Evolutionary conservation across 2,888 invertebrate genomes (phyloP).

Genomic region (Catocala fraxini): DNA sequence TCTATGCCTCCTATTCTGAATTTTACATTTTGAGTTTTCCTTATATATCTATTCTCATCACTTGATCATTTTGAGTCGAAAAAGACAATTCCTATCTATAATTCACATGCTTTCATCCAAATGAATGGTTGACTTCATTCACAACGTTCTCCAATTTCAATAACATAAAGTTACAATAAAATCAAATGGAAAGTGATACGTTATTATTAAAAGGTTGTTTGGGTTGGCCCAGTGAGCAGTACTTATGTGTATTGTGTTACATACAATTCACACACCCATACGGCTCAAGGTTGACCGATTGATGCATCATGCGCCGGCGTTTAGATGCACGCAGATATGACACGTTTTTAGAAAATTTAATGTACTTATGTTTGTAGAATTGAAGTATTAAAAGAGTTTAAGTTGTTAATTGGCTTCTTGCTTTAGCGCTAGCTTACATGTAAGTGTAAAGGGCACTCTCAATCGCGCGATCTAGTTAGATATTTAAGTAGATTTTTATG

Average conservation of each 20-base stretch:
- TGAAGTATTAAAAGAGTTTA: no score
- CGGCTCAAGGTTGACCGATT: slow-evolving; percentile 57
- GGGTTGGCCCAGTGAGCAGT: slow-evolving; percentile 22
- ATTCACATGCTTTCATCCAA: not conserved
- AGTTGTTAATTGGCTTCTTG: no score
- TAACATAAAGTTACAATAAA: slow-evolving; percentile 21
- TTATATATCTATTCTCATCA: no score
- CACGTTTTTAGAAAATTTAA: slow-evolving; percentile 24
- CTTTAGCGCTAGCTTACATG: no score
- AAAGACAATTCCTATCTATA: no score
- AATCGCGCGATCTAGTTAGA: no score
- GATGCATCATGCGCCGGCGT: slow-evolving; percentile 42
- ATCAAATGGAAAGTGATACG: slow-evolving; percentile 36
- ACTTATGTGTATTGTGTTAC: slow-evolving; percentile 36
- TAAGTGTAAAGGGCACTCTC: no score
- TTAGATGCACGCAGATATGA: slow-evolving; percentile 22
- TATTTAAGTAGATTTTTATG: no score
- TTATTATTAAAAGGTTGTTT: slow-evolving; percentile 36
- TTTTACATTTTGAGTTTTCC: no score
- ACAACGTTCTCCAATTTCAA: not conserved
- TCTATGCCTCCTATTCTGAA: no score
- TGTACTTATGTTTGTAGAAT: no score
- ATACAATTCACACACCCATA: slow-evolving; percentile 55
- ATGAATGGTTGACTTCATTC: not conserved
- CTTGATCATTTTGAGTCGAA: no score